Evolutionary conservation across 2,888 invertebrate genomes (phyloP), one percentile per base, ranked within the genome.

Genomic region (Cosmorhoe ocellata): DNA sequence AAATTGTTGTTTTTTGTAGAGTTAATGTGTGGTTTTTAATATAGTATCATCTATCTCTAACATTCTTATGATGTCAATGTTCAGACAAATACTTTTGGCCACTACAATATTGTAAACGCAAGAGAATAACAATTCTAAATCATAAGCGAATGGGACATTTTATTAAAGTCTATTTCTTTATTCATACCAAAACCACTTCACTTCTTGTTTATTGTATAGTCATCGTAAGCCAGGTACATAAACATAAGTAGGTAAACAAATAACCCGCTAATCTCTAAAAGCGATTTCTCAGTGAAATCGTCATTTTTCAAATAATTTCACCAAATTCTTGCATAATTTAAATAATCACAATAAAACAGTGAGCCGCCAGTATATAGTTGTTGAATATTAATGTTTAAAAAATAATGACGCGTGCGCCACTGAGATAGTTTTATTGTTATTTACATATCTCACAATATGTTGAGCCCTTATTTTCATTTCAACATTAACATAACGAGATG

Each of bases 361-460:
- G 26, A 28, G 18, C 57, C 57, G 64, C 63, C 61, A 60, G 3
- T 24, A 24, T 24, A 24, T 2, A 63, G 61, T 67, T 40, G 56
- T 69, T 80, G 71, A 79, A 83, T 82, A 80, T 80, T 72, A 66
- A 81, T 76, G 66, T 62, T 60, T 54, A 24, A 36, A 13, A 57
- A 64, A 63, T 58, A 66, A 49, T 49, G 54, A 55, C 48, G 45
- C 34, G 48, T 44, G 28, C 28, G 30, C 32, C 27, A 43, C 40
- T 39, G 57, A 59, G 51, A 55, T 46, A 4, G 59, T 59, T 55
- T 59, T 55, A 31, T 40, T 43, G 40, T 54, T 34, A 50, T 58
- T 60, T 50, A 50, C 39, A 58, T 47, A 36, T 27, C 57, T 52
- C 42, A 44, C 49, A 56, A 39, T 44, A 31, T 22, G 40, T 36